Percentiles rank a stretch among this genome's conserved stretches.
These are phyloP conservation scores for Papilio helenus DNA, from an alignment of 1,140 invertebrate genomes.

Conservation along the genomic window DNA sequence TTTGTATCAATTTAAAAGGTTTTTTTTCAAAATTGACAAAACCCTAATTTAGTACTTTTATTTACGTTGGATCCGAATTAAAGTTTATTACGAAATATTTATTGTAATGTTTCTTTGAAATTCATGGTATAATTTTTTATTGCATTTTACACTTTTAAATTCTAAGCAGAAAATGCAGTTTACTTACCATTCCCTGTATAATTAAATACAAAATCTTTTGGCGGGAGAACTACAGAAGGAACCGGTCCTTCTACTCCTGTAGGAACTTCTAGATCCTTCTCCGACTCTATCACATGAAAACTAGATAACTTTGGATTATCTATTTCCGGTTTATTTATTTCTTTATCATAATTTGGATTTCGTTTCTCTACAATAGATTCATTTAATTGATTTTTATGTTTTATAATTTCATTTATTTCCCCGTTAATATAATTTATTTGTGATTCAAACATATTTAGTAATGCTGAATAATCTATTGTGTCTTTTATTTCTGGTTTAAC, in stretches of 20 bases:
- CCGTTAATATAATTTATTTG: not conserved
- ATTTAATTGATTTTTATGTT: conserved; percentile 7
- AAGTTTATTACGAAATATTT: too few relatives aligned
- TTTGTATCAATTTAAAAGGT: too few relatives aligned
- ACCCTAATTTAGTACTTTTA: not conserved
- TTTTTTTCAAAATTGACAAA: not conserved
- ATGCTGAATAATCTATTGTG: not conserved
- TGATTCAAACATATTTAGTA: not conserved
- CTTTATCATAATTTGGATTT: conserved; percentile 4
- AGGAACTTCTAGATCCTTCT: conserved; percentile 84
- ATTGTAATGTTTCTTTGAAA: too few relatives aligned
- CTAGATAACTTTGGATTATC: conserved; percentile 58
- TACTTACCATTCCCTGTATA: conserved; percentile 46
- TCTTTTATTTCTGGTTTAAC: not conserved
- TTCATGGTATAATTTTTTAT: too few relatives aligned
- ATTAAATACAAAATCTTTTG: conserved; percentile 55
- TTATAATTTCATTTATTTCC: not conserved
- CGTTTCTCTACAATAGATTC: not conserved
- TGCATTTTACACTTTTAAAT: too few relatives aligned
- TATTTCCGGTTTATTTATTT: conserved; percentile 4
- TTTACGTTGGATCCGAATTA: not conserved
- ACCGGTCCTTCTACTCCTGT: conserved; percentile 84
- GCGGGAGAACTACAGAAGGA: conserved; percentile 80
- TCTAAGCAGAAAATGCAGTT: too few relatives aligned
- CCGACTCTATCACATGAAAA: conserved; percentile 79